phyloP scores from a whole-genome alignment of 2,113 vertebrate species.

The Tragelaphus imberbis region DNA sequence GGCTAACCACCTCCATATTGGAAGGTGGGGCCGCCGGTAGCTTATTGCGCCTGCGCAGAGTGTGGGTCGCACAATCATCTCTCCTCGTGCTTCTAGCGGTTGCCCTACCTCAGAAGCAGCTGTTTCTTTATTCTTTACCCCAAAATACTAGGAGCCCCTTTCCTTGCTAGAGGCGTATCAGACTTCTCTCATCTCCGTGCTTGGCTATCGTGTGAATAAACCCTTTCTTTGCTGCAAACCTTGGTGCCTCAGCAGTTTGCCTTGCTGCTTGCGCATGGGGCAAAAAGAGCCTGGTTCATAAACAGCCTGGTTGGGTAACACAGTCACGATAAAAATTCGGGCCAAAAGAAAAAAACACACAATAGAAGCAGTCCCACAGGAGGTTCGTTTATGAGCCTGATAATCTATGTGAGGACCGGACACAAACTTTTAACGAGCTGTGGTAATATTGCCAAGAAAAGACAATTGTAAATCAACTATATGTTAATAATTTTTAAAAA shows the following conservation, averaged over 20 bases:
- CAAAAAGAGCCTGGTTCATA: not conserved
- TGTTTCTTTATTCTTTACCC: not conserved
- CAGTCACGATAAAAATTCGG: not conserved
- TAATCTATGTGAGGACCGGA: not conserved
- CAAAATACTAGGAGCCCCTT: not conserved
- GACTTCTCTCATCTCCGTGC: not conserved
- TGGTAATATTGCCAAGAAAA: not conserved
- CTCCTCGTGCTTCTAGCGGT: not conserved
- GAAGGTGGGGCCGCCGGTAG: not conserved
- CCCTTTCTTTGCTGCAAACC: not conserved
- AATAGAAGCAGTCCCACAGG: not conserved
- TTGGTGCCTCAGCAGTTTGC: not conserved
- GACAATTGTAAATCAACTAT: not conserved
- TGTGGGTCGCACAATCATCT: accelerated
- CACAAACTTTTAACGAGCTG: not conserved
- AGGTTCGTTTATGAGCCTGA: not conserved
- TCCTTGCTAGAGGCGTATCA: not conserved
- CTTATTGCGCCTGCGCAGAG: not conserved
- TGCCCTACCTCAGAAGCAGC: too few species aligned
- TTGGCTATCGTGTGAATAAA: not conserved
- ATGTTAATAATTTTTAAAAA: not conserved
- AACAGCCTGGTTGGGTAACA: not conserved
- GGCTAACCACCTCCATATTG: not conserved
- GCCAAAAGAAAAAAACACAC: not conserved
- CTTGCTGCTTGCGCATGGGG: not conserved